Base-by-base conservation (phyloP, 2,113 vertebrate genomes). In the Plecotus auritus region DNA sequence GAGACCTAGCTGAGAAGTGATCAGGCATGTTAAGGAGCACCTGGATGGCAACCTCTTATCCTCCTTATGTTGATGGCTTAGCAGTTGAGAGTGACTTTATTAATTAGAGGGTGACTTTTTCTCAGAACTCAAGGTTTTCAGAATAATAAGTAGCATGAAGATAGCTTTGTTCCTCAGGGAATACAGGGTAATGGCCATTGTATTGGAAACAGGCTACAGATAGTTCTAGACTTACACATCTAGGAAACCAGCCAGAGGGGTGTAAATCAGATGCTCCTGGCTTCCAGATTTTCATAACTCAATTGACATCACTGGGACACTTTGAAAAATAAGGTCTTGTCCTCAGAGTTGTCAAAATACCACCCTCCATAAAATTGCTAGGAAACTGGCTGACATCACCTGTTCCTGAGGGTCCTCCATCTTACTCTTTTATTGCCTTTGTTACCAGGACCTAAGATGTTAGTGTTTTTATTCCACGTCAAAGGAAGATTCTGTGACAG, bases 61-160 rank as follows among this genome's bases (percentile, higher is more conserved):
- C 20, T 74, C 51, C 37, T 85, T 54, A 13, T 23, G 16, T 32
- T 37, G 5, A n/a, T 47, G 40, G 14, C 13, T n/a, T 13, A 76
- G 83, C n/a, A 84, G 28, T 11, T 64, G 13, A 66, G 20, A 66
- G 20, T 47, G 23, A 2, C 1, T 26, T 13, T 69, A 3, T 77
- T 40, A 76, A 42, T 4, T 7, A 83, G 17, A 5, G 10, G 35
- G n/a, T 80, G 72, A 14, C 10, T 32, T 76, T 94, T 93, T 83
- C 95, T 78, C 37, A 92, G n/a, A 30, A 88, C 16, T 66, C 67
- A 92, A 91, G 56, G 7, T 66, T 97, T 91, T 84, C 9, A 51
- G 42, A 26, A 93, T n/a, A 77, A n/a, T 84, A 56, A 78, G 14
- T 9, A 82, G 26, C 40, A 47, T 13, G 32, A 76, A 85, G 32